These are phyloP conservation scores for Lepilemur septentrionalis DNA, from an alignment of 2,797 vertebrate species.

Conservation along the genomic window DNA sequence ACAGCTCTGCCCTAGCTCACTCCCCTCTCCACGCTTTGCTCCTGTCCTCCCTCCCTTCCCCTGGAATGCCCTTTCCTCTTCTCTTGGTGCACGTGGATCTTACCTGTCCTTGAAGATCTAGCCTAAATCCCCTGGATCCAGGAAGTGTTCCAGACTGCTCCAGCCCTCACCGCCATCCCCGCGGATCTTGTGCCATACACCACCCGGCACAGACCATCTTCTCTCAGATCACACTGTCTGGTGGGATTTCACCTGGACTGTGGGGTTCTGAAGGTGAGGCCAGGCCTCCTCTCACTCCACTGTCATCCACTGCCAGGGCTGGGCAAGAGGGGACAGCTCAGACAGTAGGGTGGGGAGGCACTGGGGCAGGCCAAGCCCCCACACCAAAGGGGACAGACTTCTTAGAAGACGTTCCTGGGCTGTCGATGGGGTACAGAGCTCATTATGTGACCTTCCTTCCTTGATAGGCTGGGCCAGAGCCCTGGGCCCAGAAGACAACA, in stretches of 20 bases:
- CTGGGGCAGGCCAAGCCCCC: neutral
- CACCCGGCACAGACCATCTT: neutral
- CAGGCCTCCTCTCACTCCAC: neutral
- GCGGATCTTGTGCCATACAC: neutral
- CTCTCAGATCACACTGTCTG: neutral
- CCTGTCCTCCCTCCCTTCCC: neutral
- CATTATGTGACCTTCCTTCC: neutral
- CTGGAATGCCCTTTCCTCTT: neutral
- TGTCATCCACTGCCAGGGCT: neutral
- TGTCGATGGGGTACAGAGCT: neutral
- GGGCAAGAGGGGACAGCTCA: neutral
- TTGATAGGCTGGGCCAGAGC: too few species aligned
- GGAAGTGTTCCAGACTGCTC: neutral
- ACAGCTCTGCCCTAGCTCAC: neutral
- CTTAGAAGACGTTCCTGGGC: neutral
- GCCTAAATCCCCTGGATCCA: neutral
- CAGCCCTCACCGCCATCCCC: neutral
- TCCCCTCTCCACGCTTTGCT: neutral
- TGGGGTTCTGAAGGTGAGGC: neutral
- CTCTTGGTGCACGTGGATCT: neutral
- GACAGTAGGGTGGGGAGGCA: neutral
- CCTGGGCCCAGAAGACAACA: neutral
- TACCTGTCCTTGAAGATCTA: constrained; percentile 5
- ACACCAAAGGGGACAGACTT: neutral
- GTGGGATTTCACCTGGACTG: neutral